Percentiles rank a stretch among this genome's conserved stretches.
phyloP scores from a whole-genome alignment of 2,888 invertebrate genomes.

The Boloria euphrosyne region DNA sequence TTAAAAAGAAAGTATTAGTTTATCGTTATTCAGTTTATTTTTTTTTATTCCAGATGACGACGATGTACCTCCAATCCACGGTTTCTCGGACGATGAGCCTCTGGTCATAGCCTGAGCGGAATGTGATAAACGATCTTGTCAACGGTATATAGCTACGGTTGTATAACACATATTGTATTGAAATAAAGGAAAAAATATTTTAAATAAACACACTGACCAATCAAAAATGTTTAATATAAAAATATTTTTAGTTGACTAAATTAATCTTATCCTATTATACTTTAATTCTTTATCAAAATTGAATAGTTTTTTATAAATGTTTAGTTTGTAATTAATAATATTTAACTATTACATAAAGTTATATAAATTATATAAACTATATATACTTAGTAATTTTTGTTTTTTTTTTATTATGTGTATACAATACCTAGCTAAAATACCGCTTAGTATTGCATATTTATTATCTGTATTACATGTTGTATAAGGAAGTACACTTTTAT shows the following conservation, averaged over 20 bases:
- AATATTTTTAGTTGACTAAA: not conserved
- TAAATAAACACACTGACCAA: not conserved
- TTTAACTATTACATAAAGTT: too few relatives aligned
- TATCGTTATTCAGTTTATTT: not conserved
- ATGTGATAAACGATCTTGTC: conserved; percentile 63
- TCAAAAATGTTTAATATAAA: not conserved
- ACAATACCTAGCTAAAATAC: conserved; percentile 27
- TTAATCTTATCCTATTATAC: too few relatives aligned
- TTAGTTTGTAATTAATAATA: not conserved
- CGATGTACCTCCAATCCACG: conserved; percentile 93
- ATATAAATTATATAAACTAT: not conserved
- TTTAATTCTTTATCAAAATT: too few relatives aligned
- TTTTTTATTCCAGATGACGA: conserved; percentile 85
- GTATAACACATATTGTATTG: conserved; percentile 13
- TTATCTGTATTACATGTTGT: conserved; percentile 36
- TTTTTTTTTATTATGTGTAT: conserved; percentile 1
- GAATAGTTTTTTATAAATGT: not conserved
- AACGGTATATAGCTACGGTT: conserved; percentile 40
- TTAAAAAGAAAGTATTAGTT: not conserved
- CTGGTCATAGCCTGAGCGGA: conserved; percentile 90
- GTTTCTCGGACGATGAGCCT: conserved; percentile 97
- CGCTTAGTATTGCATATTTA: conserved; percentile 36
- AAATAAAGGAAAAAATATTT: not conserved
- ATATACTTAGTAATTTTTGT: not conserved
- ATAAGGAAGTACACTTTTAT: conserved; percentile 48